Conservation (phyloP, 92 coral and sea anemone genomes). For the Plumapathes pennacea region DNA sequence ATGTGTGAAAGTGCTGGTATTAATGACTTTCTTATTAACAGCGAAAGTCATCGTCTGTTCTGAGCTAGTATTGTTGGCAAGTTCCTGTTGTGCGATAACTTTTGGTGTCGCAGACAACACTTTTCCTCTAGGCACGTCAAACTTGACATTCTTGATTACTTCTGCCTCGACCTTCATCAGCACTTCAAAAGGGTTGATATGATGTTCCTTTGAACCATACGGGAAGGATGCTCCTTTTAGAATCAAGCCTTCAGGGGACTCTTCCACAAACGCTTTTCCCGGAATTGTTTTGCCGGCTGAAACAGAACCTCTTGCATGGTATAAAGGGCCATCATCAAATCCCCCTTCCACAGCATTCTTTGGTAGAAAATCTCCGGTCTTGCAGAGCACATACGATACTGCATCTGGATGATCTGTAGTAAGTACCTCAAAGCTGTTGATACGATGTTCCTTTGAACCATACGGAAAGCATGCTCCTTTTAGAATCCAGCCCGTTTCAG, state of each 20-base stretch:
- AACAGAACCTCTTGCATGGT: slow-evolving; percentile 7
- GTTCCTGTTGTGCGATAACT: not conserved
- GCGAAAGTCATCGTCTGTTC: not conserved
- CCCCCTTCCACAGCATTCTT: slow-evolving; percentile 15
- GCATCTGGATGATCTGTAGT: no score
- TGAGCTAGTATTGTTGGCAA: not conserved
- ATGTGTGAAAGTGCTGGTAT: not conserved
- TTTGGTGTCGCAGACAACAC: not conserved
- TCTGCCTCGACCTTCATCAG: not conserved
- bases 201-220: not conserved
- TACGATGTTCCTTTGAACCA: not conserved
- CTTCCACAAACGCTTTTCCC: slow-evolving; percentile 12
- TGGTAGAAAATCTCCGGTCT: slow-evolving; percentile 17
- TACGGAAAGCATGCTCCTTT: not conserved
- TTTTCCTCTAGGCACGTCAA: not conserved
- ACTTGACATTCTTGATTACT: not conserved
- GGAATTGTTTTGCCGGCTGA: slow-evolving; percentile 1
- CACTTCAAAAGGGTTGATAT: not conserved
- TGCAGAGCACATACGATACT: no score
- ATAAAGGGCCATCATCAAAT: slow-evolving; percentile 3
- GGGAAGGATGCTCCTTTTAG: not conserved
- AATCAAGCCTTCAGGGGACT: not conserved
- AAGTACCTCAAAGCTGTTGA: not conserved
- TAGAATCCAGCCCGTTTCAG: not conserved
- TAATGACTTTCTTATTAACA: not conserved